Evolutionary conservation across 2,113 vertebrate species (phyloP), one percentile per base, ranked within the genome.

Genomic region (Coracopsis vasa): DNA sequence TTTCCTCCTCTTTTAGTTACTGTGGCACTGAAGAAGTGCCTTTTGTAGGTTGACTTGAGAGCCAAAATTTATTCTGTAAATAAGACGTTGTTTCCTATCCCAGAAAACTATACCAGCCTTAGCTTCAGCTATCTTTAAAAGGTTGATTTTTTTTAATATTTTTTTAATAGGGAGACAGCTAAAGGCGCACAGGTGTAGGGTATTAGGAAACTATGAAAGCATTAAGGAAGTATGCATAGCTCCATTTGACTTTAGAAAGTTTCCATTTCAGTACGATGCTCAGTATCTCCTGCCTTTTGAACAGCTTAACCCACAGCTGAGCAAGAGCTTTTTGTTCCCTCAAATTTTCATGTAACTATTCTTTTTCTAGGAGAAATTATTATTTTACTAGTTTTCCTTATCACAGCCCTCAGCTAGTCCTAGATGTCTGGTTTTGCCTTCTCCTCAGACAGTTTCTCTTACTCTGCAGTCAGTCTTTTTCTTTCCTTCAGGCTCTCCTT

Each of bases 101-200:
- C 79, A 42, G n/a, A 50, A n/a, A n/a, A 25, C 13, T 60, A 0
- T 25, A 33, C 7, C 0, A 0, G 8, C 42, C 19, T 50, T 83
- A n/a, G 7, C 23, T 85, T 80, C 53, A 87, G 44, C 44, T 88
- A 8, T 33, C 48, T 87, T 72, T 7, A 11, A 54, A 90, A 72
- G 11, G 2, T 56, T 28, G 19, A 1, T 2, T 18, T 35, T 27
- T 24, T 19, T 50, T 45, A 45, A 44, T 44, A 18, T 35, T 56
- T 61, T 44, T 29, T 51, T 12, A 39, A 45, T 56, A 23, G 71
- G 19, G 65, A 10, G 10, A 73, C 11, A 33, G 25, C n/a, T 82
- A 50, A 54, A 72, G 16, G 24, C 23, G 7, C 3, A 15, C 3
- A 44, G 35, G 0, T 60, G 6, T 16, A 42, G 42, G 19, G 2